These are phyloP conservation scores for Bursaphelenchus mucronatus DNA, from an alignment of 1,140 invertebrate species.

Conservation along the genomic window DNA sequence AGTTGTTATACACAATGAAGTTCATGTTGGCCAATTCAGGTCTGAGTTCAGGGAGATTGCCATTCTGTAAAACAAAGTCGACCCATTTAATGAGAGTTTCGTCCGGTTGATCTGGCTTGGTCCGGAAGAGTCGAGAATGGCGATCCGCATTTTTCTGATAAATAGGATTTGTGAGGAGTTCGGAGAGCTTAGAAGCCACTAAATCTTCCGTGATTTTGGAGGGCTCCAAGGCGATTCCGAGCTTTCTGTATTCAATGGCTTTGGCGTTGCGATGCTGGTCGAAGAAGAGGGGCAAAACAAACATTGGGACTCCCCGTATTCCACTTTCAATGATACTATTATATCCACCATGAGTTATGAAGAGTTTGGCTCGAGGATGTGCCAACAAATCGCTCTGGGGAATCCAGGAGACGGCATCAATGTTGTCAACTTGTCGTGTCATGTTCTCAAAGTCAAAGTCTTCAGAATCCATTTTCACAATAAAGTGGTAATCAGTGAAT, in stretches of 20 bases:
- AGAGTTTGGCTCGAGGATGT: constrained; percentile 37
- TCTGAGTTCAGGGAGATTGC: constrained; percentile 27
- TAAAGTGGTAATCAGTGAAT: constrained; percentile 42
- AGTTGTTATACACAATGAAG: constrained; percentile 24
- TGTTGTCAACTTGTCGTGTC: constrained; percentile 23
- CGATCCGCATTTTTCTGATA: constrained; percentile 34
- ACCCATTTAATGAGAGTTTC: constrained; percentile 42
- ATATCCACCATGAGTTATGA: constrained; percentile 48
- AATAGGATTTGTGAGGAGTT: constrained; percentile 6
- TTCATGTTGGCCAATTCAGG: constrained; percentile 27
- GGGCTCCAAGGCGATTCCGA: constrained; percentile 9
- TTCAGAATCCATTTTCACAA: constrained; percentile 33
- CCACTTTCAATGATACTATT: constrained; percentile 44
- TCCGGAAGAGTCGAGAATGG: constrained; percentile 21
- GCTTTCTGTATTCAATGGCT: constrained; percentile 38
- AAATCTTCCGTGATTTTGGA: background rate
- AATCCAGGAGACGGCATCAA: constrained; percentile 38
- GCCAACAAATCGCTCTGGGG: constrained; percentile 37
- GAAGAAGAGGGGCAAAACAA: constrained; percentile 44
- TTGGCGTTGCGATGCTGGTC: constrained; percentile 50
- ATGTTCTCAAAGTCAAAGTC: constrained; percentile 29
- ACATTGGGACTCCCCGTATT: constrained; percentile 37
- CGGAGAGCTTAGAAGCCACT: background rate
- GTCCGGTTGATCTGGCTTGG: constrained; percentile 39
- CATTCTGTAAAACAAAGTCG: constrained; percentile 44